Evolutionary conservation across 2,888 invertebrate genomes (phyloP).

Genomic region (Chaetogeoica ovagalla): DNA sequence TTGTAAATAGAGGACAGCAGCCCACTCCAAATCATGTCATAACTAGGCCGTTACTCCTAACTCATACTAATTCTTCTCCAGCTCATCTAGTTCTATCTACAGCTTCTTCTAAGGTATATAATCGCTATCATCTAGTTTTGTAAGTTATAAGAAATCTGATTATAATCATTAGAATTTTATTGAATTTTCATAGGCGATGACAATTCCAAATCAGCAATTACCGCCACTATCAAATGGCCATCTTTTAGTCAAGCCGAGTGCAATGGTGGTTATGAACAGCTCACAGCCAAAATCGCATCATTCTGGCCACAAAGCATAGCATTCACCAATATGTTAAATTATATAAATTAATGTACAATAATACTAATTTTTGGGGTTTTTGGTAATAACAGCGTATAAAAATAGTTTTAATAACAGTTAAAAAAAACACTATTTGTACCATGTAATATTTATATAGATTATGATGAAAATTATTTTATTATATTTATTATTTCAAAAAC

Average conservation of each 20-base stretch:
- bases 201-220: constrained; percentile 50
- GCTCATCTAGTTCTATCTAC: constrained; percentile 52
- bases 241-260: constrained; percentile 50
- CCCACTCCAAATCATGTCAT: constrained; percentile 48
- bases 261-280: constrained; percentile 50
- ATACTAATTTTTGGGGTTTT: constrained; percentile 53
- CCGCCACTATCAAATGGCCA: constrained; percentile 49
- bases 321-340: constrained; percentile 44
- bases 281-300: constrained; percentile 50
- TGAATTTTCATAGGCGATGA: constrained; percentile 21
- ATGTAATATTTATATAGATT: constrained; percentile 53
- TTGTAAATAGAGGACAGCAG: constrained; percentile 45
- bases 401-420: constrained; percentile 52
- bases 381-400: constrained; percentile 52
- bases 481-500: constrained; percentile 53
- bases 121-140: neutral
- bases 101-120: constrained; percentile 48
- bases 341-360: constrained; percentile 52
- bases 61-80: constrained; percentile 50
- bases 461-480: constrained; percentile 51
- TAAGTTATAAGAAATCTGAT: too few relatives aligned
- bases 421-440: constrained; percentile 50
- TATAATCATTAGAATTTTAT: neutral
- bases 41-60: constrained; percentile 48
- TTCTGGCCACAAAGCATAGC: constrained; percentile 52